Evolutionary conservation across 2,888 invertebrate species (phyloP), one percentile per base, ranked within the genome.

Genomic region (Himalopsyche anomala): DNA sequence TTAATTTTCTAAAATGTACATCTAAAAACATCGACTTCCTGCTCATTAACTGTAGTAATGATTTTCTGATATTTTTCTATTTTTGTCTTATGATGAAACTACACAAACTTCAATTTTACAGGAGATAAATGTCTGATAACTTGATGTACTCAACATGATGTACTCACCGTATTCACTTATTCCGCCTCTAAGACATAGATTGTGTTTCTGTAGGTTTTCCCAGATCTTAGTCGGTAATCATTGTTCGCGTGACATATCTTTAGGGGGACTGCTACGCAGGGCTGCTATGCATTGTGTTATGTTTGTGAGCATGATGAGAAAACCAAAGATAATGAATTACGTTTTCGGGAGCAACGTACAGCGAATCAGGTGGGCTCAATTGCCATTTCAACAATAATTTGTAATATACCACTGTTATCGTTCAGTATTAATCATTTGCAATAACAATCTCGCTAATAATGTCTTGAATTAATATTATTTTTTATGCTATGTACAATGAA

Each of bases 281-380:
- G 86, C 86, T 3, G 84, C 87, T 56, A 79, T 69, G 79, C 84
- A 84, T 86, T 86, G 87, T 80, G 80, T 87, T 28, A 86, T 84
- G 80, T 84, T 87, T 84, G 79, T 86, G 80, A 86, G 84, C 86
- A 87, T 86, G 86, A 81, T 86, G 51, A 82, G 86, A 83, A 86
- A 79, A 56, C 84, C 87, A 62, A 84, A 83, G 62, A 40, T 40
- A 36, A 38, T 82, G 80, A 51, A 82, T 82, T 82, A 80, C 80
- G 19, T 82, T 17, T 42, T 85, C 38, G 82, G 80, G 79, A 80
- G 80, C 74, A 74, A 82, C 40, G n/a, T 17, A 54, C 82, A 82
- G 42, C 80, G 42, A 55, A 55, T 62, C 87, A 88, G 88, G 88
- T 88, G 88, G 86, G 88, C 86, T 86, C 87, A 86, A 86, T 87